Evolutionary conservation across 2,888 invertebrate species (phyloP).

Genomic region (Dendrolimus houi): DNA sequence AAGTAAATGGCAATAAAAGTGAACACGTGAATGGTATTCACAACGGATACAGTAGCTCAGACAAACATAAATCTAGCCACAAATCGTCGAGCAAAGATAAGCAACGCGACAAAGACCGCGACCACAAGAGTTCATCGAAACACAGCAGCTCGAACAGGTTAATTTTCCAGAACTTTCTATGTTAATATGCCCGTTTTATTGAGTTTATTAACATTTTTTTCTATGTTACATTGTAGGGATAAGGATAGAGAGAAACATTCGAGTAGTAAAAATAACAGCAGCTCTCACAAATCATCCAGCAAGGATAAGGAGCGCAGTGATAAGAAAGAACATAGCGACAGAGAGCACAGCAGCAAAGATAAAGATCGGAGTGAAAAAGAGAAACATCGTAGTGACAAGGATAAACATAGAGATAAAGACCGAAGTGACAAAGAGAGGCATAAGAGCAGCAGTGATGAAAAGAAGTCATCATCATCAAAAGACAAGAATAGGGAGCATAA

Average conservation of each 20-base stretch:
- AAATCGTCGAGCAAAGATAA: constrained; percentile 83
- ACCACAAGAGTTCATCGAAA: constrained; percentile 74
- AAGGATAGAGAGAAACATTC: constrained; percentile 75
- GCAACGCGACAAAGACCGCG: constrained; percentile 80
- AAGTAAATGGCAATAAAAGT: constrained; percentile 72
- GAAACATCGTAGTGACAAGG: constrained; percentile 32
- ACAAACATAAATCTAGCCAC: constrained; percentile 77
- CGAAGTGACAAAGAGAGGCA: constrained; percentile 34
- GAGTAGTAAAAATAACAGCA: constrained; percentile 72
- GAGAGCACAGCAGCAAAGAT: constrained; percentile 53
- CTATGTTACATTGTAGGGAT: constrained; percentile 35
- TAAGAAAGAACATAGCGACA: constrained; percentile 37
- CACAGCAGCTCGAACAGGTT: constrained; percentile 69
- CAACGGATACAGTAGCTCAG: constrained; percentile 81
- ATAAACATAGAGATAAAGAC: constrained; percentile 35
- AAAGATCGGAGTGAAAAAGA: constrained; percentile 59
- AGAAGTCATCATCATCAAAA: constrained; percentile 53
- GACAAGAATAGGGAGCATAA: constrained; percentile 36
- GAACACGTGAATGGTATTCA: constrained; percentile 87
- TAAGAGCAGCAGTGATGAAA: constrained; percentile 41
- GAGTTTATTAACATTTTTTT: constrained; percentile 8
- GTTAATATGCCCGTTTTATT: constrained; percentile 8
- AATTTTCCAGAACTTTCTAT: constrained; percentile 56
- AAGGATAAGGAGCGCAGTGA: constrained; percentile 42
- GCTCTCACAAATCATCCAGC: constrained; percentile 70